Percentiles rank a stretch among this genome's conserved stretches.
These are phyloP conservation scores for Oophaga pumilio DNA, from an alignment of 2,113 vertebrate genomes.

Conservation along the genomic window DNA sequence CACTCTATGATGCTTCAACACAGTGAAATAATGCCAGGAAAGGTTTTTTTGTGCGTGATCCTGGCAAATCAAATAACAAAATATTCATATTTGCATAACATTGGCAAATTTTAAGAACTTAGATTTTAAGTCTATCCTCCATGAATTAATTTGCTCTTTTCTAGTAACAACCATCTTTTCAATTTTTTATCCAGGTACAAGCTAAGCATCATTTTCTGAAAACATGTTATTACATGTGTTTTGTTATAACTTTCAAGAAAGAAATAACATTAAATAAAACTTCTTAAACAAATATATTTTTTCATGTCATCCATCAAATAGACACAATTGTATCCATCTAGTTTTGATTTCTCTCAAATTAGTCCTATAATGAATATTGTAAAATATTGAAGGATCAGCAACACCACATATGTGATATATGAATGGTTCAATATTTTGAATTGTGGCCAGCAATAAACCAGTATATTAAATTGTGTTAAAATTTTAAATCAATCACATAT, in stretches of 20 bases:
- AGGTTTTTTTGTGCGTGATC: too few relatives aligned
- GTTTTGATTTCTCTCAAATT: background rate
- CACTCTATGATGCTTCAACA: too few relatives aligned
- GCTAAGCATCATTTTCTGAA: background rate
- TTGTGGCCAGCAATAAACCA: background rate
- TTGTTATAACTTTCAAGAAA: background rate
- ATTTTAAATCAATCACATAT: constrained; percentile 19
- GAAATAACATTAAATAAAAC: background rate
- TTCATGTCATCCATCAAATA: background rate
- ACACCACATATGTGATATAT: background rate
- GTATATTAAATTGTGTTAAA: constrained; percentile 12
- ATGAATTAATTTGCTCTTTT: too few relatives aligned
- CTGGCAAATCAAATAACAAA: too few relatives aligned
- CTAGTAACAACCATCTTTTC: background rate
- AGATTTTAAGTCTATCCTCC: too few relatives aligned
- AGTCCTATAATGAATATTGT: background rate
- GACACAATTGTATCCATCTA: background rate
- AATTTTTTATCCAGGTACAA: background rate
- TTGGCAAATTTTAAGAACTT: too few relatives aligned
- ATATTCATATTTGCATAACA: too few relatives aligned
- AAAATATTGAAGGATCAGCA: background rate
- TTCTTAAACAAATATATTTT: background rate
- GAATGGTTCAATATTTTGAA: constrained; percentile 1
- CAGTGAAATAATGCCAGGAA: too few relatives aligned
- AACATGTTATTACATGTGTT: background rate